Percentiles rank a stretch among this genome's conserved stretches.
Conservation (phyloP, 2,888 invertebrate genomes). For the Calliopum simillimum region DNA sequence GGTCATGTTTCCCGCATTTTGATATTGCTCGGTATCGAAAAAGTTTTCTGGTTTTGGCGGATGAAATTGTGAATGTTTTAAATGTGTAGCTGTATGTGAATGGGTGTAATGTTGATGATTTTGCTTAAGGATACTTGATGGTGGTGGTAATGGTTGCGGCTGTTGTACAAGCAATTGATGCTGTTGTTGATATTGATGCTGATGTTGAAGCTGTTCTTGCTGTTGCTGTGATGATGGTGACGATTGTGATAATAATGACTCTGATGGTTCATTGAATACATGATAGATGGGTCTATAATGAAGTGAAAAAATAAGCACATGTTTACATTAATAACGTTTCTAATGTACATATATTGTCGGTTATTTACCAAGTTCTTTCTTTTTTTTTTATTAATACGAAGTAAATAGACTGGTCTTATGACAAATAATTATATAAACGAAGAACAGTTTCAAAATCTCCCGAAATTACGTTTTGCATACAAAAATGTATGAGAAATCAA, state of each 20-base stretch:
- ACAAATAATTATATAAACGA: no score
- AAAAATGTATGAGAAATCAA: no score
- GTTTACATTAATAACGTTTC: neutral
- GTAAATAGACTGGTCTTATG: no score
- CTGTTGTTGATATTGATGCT: constrained; percentile 41
- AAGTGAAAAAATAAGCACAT: constrained; percentile 9
- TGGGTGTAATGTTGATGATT: constrained; percentile 40
- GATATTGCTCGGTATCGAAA: constrained; percentile 45
- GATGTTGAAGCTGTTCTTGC: constrained; percentile 37
- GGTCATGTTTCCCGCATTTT: constrained; percentile 56
- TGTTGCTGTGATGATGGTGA: constrained; percentile 32
- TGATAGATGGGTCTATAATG: constrained; percentile 52
- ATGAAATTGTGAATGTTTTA: constrained; percentile 44
- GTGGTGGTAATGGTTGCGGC: constrained; percentile 46
- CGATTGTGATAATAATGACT: constrained; percentile 40
- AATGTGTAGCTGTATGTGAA: constrained; percentile 31
- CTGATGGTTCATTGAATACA: constrained; percentile 46
- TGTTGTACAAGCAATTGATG: constrained; percentile 20
- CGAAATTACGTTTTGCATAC: no score
- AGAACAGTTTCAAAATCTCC: no score
- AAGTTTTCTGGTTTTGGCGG: constrained; percentile 44
- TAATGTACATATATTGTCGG: no score
- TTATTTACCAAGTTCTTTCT: no score
- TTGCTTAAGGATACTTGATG: constrained; percentile 51
- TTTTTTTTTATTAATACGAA: no score